phyloP scores from a whole-genome alignment of 2,113 vertebrate genomes.

The Leptosomus discolor region DNA sequence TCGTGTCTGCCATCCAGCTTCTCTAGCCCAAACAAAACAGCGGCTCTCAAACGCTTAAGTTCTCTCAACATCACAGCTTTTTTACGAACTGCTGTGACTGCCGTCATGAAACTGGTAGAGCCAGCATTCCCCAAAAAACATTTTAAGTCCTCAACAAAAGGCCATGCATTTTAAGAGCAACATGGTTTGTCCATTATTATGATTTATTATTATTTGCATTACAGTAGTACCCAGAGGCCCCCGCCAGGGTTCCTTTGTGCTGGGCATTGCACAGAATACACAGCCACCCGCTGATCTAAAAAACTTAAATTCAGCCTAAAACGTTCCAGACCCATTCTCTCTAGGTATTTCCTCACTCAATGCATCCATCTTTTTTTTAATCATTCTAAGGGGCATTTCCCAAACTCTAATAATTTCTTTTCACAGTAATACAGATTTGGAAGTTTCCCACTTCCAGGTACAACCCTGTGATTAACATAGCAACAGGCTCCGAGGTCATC shows the following conservation, averaged over 20 bases:
- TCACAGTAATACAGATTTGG: not conserved
- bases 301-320: not conserved
- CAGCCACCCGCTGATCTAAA: not conserved
- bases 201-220: constrained; percentile 10
- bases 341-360: not conserved
- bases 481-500: not conserved
- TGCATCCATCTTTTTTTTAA: not conserved
- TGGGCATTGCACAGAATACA: not conserved
- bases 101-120: not conserved
- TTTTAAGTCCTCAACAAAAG: not conserved
- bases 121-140: not conserved
- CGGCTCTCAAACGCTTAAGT: not conserved
- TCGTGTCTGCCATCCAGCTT: not conserved
- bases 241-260: not conserved
- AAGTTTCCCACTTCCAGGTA: not conserved
- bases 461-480: not conserved
- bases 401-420: not conserved
- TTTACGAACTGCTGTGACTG: not conserved
- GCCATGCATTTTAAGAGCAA: not conserved
- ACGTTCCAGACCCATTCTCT: not conserved
- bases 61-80: not conserved
- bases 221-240: not conserved
- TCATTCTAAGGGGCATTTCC: not conserved
- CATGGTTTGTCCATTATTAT: not conserved
- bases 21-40: not conserved